These are phyloP conservation scores for Ciconia stormi DNA, from an alignment of 2,113 vertebrate genomes.

Conservation along the genomic window DNA sequence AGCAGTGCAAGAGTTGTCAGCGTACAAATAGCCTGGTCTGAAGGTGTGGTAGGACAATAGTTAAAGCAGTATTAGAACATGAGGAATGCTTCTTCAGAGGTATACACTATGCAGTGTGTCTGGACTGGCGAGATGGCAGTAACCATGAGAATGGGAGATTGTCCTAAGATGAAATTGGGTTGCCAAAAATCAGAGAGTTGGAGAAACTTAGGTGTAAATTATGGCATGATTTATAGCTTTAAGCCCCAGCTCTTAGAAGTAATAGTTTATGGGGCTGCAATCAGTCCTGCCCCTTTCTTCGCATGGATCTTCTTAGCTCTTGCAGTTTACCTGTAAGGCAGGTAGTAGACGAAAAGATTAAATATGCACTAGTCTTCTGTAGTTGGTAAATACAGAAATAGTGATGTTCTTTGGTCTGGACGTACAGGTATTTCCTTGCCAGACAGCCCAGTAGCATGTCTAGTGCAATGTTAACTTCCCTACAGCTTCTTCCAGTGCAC, in stretches of 20 bases:
- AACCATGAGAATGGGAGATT: not conserved
- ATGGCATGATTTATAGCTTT: not conserved
- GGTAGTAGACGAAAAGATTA: not conserved
- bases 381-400: not conserved
- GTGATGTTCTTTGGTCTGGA: not conserved
- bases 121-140: not conserved
- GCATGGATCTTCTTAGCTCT: fast-evolving
- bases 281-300: not conserved
- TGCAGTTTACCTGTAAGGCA: not conserved
- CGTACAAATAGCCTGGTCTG: not conserved
- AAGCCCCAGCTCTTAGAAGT: not conserved
- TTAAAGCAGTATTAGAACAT: not conserved
- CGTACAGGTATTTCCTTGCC: not conserved
- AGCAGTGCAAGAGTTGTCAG: not conserved
- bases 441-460: not conserved
- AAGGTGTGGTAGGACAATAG: not conserved
- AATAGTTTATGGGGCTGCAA: not conserved
- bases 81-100: not conserved
- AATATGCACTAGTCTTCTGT: not conserved
- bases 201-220: not conserved
- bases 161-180: not conserved
- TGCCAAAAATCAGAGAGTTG: not conserved
- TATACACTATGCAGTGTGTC: not conserved
- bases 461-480: not conserved
- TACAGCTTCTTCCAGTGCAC: not conserved